Evolutionary conservation across 2,888 invertebrate genomes (phyloP).

Genomic region (Eucriotettix oculatus): DNA sequence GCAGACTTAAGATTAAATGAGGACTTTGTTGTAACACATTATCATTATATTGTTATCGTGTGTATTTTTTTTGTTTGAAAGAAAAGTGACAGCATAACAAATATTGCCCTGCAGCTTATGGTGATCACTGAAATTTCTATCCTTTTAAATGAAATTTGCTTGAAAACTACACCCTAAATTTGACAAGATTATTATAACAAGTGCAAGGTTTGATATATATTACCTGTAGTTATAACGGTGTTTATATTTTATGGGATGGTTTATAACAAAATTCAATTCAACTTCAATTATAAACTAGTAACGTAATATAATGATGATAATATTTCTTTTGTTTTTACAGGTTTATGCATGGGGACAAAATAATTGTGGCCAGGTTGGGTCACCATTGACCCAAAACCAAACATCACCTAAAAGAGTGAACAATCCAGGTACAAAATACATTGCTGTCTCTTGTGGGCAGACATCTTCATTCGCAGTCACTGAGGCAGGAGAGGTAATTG

Average conservation of each 20-base stretch:
- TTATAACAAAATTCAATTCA: background rate
- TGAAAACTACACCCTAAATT: background rate
- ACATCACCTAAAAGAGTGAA: constrained; percentile 32
- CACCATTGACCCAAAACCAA: constrained; percentile 36
- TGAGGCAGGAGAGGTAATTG: constrained; percentile 33
- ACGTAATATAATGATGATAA: background rate
- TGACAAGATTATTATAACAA: no score
- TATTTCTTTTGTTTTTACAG: constrained; percentile 19
- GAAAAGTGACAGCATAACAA: no score
- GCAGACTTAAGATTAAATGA: no score
- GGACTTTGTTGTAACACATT: no score
- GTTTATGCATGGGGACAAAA: constrained; percentile 44
- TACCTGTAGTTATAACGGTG: no score
- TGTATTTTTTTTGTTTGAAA: no score
- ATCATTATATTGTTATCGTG: no score
- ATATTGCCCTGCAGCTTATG: no score
- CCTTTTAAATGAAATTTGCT: no score
- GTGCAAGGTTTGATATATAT: no score
- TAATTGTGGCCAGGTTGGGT: constrained; percentile 39
- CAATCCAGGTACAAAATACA: constrained; percentile 27
- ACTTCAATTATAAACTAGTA: background rate
- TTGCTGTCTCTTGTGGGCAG: constrained; percentile 37
- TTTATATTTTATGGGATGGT: no score
- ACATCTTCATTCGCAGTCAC: constrained; percentile 37
- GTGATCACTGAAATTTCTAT: no score